Conservation (phyloP, 2,888 invertebrate species). For the Capitulum mitella region DNA sequence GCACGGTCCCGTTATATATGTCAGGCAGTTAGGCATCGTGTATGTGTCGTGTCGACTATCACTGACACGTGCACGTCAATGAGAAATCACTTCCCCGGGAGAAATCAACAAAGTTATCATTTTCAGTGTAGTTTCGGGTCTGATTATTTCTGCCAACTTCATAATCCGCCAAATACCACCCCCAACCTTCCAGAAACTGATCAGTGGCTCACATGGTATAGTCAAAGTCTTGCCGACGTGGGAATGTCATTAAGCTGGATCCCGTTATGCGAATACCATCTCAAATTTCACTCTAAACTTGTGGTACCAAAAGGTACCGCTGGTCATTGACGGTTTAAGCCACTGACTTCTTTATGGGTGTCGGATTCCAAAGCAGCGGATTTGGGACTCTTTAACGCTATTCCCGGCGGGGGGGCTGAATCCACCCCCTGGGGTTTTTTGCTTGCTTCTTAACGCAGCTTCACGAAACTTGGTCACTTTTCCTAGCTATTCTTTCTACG, state of each 20-base stretch:
- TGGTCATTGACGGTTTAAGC: background rate
- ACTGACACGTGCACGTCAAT: background rate
- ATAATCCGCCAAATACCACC: background rate
- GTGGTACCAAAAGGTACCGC: background rate
- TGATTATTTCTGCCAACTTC: background rate
- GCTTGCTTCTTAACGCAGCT: no score
- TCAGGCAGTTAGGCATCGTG: background rate
- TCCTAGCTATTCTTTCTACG: no score
- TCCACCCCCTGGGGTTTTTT: no score
- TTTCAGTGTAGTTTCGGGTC: background rate
- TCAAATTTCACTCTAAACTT: background rate
- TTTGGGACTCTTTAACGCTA: no score
- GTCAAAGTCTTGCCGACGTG: background rate
- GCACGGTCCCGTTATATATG: background rate
- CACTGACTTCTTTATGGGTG: no score
- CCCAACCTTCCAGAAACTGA: no score
- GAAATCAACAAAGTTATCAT: background rate
- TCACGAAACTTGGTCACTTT: no score
- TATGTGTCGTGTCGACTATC: background rate
- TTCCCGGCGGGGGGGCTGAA: no score
- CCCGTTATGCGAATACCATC: background rate
- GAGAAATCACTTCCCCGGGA: background rate
- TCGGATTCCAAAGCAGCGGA: no score
- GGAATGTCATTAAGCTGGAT: background rate
- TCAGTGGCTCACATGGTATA: no score